phyloP scores from a whole-genome alignment of 2,797 vertebrate species.

The Mormyrops boulengeri region DNA sequence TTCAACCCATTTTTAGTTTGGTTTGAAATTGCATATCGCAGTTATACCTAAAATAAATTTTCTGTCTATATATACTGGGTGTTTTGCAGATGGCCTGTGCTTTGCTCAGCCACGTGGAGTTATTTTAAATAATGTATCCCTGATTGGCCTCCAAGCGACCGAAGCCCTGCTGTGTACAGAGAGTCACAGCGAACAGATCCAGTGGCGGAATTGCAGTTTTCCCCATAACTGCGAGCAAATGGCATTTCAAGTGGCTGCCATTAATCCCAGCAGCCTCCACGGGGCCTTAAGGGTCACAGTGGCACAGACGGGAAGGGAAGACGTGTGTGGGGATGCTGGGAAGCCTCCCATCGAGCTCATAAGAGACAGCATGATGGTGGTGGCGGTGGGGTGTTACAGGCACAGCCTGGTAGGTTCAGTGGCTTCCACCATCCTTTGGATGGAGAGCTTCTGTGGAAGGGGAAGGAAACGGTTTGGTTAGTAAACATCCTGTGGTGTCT shows the following conservation, averaged over 20 bases:
- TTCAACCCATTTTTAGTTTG: not conserved
- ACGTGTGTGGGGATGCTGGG: conserved; percentile 27
- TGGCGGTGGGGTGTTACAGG: not conserved
- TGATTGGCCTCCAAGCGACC: not conserved
- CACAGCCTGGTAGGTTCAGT: not conserved
- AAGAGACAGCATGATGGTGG: conserved; percentile 46
- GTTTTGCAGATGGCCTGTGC: not conserved
- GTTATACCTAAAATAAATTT: not conserved
- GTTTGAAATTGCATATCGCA: not conserved
- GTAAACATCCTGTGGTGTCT: conserved; percentile 32
- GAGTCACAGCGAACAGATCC: not conserved
- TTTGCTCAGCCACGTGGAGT: not conserved
- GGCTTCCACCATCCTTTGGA: conserved; percentile 33
- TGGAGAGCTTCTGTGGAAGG: conserved; percentile 40
- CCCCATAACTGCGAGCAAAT: not conserved
- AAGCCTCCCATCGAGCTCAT: conserved; percentile 55
- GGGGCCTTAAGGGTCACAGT: conserved; percentile 42
- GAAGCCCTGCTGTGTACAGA: not conserved
- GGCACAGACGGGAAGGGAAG: conserved; percentile 28
- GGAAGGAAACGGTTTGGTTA: conserved; percentile 61
- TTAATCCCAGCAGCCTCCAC: conserved; percentile 48
- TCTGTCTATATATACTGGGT: not conserved
- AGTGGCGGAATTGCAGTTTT: not conserved
- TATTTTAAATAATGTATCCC: conserved; percentile 9
- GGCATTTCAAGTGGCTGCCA: conserved; percentile 16